Evolutionary conservation across 2,888 invertebrate genomes (phyloP).

Genomic region (Lapara coniferarum): DNA sequence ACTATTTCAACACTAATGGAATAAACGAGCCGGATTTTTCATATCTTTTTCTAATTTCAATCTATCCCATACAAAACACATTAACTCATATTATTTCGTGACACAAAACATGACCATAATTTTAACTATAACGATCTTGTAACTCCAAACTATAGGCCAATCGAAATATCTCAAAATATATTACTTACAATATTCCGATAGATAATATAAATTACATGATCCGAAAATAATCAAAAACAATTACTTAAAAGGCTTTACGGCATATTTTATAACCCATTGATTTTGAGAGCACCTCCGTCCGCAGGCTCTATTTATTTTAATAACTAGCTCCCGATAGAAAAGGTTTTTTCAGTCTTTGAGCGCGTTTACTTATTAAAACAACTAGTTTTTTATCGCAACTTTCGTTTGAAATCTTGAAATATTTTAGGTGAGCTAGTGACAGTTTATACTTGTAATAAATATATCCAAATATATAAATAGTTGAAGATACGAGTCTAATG

Average conservation of each 20-base stretch:
- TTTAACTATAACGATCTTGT: not conserved
- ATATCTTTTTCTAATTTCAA: too few species aligned
- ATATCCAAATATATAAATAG: too few species aligned
- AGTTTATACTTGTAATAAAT: too few species aligned
- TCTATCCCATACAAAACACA: too few species aligned
- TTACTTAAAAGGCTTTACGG: constrained; percentile 3
- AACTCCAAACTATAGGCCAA: not conserved
- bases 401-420: not conserved
- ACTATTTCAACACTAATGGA: too few species aligned
- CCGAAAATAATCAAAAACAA: constrained; percentile 17
- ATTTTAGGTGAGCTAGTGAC: too few species aligned
- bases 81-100: too few species aligned
- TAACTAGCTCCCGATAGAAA: not conserved
- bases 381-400: not conserved
- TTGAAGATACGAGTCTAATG: too few species aligned
- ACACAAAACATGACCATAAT: too few species aligned
- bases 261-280: constrained; percentile 11
- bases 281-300: not conserved
- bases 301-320: constrained; percentile 18
- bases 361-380: not conserved
- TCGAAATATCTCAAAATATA: not conserved
- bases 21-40: too few species aligned
- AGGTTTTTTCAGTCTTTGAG: not conserved
- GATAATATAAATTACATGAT: constrained; percentile 10
- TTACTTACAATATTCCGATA: not conserved